Base-by-base conservation (phyloP, 2,113 vertebrate genomes). In the Solea senegalensis region DNA sequence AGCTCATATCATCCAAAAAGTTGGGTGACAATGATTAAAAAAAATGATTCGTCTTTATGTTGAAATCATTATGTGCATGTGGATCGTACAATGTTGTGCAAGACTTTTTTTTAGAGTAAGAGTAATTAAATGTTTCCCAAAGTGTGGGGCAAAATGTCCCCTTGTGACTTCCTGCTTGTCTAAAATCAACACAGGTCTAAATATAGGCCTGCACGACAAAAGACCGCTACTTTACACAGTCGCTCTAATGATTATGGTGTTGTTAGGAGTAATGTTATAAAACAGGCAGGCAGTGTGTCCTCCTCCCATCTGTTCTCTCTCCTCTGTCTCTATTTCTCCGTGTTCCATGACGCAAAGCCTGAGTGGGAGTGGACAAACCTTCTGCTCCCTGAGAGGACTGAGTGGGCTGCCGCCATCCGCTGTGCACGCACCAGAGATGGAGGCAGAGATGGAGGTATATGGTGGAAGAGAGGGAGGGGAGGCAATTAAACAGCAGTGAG, bases 271-370 rank as follows among this genome's bases (percentile, higher is more conserved):
- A 83, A 88, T 87, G 89, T 91, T 92, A 92, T 90, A 90, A 89
- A 92, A 92, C 85, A 77, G 88, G 79, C 85, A 83, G 83, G 79
- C 81, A 78, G 82, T 89, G 83, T 86, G 87, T 89, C 86, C 88
- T 89, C 85, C 82, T 86, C 83, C 90, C 83, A 91, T 90, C 86
- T 88, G 85, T 85, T 88, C 85, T 73, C 78, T 71, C 83, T 85
- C 78, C 82, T 80, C 82, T 73, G 72, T 83, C 80, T 87, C 74
- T 79, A 59, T 86, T 83, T 89, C 73, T 85, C 80, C 81, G 73
- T 91, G 89, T 93, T 94, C 92, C 90, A 88, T 94, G 93, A 94
- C 92, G 93, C 92, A 94, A 90, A 91, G 80, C 78, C 75, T 84
- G 89, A 93, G 92, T 93, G 89, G 90, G 92, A 92, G 92, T 90